A percentile compares a stretch with the other conserved stretches of the same genome.
Evolutionary conservation across 1,140 invertebrate species (phyloP).

Genomic region (Gryon sp.): DNA sequence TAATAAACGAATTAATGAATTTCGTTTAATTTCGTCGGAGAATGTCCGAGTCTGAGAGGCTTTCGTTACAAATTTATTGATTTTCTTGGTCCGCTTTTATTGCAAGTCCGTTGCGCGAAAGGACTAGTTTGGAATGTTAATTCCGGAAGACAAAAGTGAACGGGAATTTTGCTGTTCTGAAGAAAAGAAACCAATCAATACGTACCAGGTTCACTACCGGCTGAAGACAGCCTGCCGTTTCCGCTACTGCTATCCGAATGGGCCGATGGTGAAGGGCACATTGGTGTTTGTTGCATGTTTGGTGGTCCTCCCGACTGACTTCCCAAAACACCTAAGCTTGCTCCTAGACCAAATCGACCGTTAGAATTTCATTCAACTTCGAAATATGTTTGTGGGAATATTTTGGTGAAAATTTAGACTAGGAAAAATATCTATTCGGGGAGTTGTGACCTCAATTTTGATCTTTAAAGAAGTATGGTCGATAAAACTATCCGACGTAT

Average conservation of each 20-base stretch:
- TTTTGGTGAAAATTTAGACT: slow-evolving; percentile 3
- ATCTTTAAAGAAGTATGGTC: no score
- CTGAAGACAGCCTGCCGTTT: slow-evolving; percentile 87
- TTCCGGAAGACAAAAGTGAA: slow-evolving; percentile 47
- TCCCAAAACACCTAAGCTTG: slow-evolving; percentile 80
- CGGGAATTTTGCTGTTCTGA: slow-evolving; percentile 41
- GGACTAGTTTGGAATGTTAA: slow-evolving; percentile 43
- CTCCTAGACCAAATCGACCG: slow-evolving; percentile 71
- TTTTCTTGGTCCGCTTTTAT: slow-evolving; percentile 24
- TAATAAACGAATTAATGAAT: slow-evolving; percentile 45
- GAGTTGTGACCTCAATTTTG: slow-evolving; percentile 33
- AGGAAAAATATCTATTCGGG: slow-evolving; percentile 15
- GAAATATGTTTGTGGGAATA: no score
- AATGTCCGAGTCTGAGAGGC: slow-evolving; percentile 17
- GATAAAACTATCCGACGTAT: no score
- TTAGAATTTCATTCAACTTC: slow-evolving; percentile 23
- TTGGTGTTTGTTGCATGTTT: slow-evolving; percentile 81
- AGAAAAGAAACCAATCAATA: slow-evolving; percentile 65
- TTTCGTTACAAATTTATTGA: slow-evolving; percentile 36
- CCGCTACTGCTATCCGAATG: slow-evolving; percentile 91
- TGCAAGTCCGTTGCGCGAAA: slow-evolving; percentile 22
- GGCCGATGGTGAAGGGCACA: slow-evolving; percentile 88
- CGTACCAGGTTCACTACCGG: slow-evolving; percentile 86
- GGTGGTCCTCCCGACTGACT: slow-evolving; percentile 80
- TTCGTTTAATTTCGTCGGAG: slow-evolving; percentile 26